phyloP scores from a whole-genome alignment of 2,888 invertebrate species.

The Coenonympha arcania region DNA sequence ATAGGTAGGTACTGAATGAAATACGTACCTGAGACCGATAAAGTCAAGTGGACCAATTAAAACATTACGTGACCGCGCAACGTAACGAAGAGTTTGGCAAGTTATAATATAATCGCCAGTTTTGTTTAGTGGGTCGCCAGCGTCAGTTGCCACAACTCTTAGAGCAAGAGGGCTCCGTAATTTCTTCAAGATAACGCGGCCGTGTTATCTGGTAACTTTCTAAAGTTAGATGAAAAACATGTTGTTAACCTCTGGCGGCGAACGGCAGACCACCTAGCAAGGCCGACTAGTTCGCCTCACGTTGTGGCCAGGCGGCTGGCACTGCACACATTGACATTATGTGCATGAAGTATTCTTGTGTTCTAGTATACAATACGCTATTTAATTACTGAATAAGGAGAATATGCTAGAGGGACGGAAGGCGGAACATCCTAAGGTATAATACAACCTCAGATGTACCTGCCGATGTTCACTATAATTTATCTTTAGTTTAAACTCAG shows the following conservation, averaged over 20 bases:
- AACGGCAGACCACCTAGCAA: slow-evolving; percentile 53
- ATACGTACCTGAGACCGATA: not conserved
- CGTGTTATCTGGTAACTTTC: slow-evolving; percentile 64
- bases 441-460: not conserved
- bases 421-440: too few species aligned
- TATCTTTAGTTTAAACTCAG: too few species aligned
- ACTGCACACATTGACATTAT: slow-evolving; percentile 22
- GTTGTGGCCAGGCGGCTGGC: slow-evolving; percentile 31
- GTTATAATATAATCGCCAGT: slow-evolving; percentile 14
- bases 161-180: slow-evolving; percentile 27
- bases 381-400: too few species aligned
- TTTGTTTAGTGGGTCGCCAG: slow-evolving; percentile 11
- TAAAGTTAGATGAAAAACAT: slow-evolving; percentile 69
- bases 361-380: too few species aligned
- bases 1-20: too few species aligned
- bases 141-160: slow-evolving; percentile 1
- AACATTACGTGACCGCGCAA: not conserved
- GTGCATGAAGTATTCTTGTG: too few species aligned
- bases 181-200: slow-evolving; percentile 41
- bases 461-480: too few species aligned
- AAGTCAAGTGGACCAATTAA: not conserved
- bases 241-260: slow-evolving; percentile 71
- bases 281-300: slow-evolving; percentile 60
- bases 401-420: too few species aligned
- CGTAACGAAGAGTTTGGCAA: slow-evolving; percentile 8